phyloP scores from a whole-genome alignment of 2,888 invertebrate genomes.

The Aphelenchoides bicaudatus region DNA sequence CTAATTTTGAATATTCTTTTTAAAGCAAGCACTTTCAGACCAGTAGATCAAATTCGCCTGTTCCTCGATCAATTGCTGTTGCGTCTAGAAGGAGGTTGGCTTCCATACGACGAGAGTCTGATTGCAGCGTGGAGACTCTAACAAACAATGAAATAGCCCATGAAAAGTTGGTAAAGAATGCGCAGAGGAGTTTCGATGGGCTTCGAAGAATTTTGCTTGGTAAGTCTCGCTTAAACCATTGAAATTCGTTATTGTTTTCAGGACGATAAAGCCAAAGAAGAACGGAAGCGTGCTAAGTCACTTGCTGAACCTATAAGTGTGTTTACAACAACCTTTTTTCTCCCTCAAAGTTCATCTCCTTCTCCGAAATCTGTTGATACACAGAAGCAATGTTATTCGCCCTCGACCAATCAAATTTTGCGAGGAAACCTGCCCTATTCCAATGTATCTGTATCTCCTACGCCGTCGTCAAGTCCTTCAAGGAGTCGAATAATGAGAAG shows the following conservation, averaged over 20 bases:
- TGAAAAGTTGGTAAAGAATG: conserved; percentile 48
- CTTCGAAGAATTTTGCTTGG: conserved; percentile 52
- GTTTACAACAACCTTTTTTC: conserved; percentile 55
- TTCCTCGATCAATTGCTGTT: conserved; percentile 18
- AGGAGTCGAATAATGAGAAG: conserved; percentile 34
- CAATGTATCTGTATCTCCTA: conserved; percentile 42
- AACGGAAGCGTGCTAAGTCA: conserved; percentile 42
- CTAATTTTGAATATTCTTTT: too few species aligned
- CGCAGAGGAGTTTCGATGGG: conserved; percentile 48
- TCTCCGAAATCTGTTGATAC: conserved; percentile 45
- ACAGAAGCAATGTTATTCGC: conserved; percentile 45
- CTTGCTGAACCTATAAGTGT: conserved; percentile 56
- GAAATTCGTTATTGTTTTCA: conserved; percentile 21
- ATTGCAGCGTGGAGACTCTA: conserved; percentile 43
- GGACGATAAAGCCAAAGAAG: conserved; percentile 37
- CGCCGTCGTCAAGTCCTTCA: conserved; percentile 39
- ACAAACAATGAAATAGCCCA: conserved; percentile 47
- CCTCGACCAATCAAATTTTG: conserved; percentile 58
- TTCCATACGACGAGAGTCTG: conserved; percentile 54
- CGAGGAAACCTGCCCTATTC: conserved; percentile 58
- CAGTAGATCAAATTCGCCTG: conserved; percentile 12
- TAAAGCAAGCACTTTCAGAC: too few species aligned
- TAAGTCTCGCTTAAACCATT: neutral
- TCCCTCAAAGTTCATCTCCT: conserved; percentile 52
- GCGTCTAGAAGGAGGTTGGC: conserved; percentile 45